Base-by-base conservation (phyloP, 2,797 vertebrate genomes). In the Gorsachius magnificus region DNA sequence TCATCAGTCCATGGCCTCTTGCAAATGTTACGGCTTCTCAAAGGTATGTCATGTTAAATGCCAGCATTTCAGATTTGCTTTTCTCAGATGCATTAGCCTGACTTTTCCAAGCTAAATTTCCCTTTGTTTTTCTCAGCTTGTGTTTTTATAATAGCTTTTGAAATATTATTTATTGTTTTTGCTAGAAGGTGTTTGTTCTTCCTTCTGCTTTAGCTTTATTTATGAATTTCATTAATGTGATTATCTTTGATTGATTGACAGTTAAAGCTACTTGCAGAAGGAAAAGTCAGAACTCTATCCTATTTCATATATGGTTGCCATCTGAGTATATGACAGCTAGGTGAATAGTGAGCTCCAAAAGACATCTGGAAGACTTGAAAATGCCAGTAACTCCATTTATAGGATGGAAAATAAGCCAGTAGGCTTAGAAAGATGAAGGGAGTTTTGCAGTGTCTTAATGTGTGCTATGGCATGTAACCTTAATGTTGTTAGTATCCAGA, bases 171-270 rank as follows among this genome's bases (percentile, higher is more conserved):
- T 89, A 48, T 86, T 71, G 26, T 4, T 58, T 87, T 85, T 69
- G 19, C 33, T 66, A 24, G 21, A 66, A 46, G 33, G 10, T 89
- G 21, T 83, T 94, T 82, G 7, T 70, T 86, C n/a, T 88, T 95
- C 36, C 38, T 66, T 90, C 25, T 36, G 35, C 46, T 88, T 93
- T 75, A 93, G 43, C 54, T 84, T 90, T 76, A 38, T 90, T 83
- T 91, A 83, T 83, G 94, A 96, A 91, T 94, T 88, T 86, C 61
- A 95, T 96, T 94, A 76, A 91, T 70, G 31, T 50, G 68, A 93
- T 90, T 95, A 83, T 2, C 31, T 78, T 83, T 95, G 93, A 87
- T 35, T 93, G 96, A 97, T 24, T 94, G 91, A 94, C 93, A 90
- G 78, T n/a, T 93, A 80, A 76, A 84, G 45, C 21, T 75, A 63